A percentile compares a stretch with the other conserved stretches of the same genome.
phyloP scores from a whole-genome alignment of 2,797 vertebrate genomes.

The Allobates femoralis region DNA sequence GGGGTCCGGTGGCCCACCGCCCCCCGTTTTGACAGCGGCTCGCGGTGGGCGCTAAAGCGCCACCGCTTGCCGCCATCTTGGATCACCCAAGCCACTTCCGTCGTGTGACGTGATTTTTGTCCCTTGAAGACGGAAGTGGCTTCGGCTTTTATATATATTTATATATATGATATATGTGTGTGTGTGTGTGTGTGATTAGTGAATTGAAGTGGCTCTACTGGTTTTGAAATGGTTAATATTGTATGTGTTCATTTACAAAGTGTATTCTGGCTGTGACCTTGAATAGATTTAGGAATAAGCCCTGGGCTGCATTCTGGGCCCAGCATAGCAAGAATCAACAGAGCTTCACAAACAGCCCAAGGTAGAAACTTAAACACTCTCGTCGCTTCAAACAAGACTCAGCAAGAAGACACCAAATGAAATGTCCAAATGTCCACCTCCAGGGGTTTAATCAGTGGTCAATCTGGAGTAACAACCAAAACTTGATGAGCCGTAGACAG shows the following conservation, averaged over 20 bases:
- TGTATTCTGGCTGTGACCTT: slow-evolving; percentile 30
- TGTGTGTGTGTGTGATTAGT: too few relatives aligned
- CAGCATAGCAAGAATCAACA: slow-evolving; percentile 44
- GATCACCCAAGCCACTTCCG: too few relatives aligned
- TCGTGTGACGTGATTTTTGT: too few relatives aligned
- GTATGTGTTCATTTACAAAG: slow-evolving; percentile 15
- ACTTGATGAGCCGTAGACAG: neutral
- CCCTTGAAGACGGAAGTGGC: too few relatives aligned
- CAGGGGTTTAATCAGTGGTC: neutral
- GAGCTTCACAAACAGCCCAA: slow-evolving; percentile 5
- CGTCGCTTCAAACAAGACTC: neutral
- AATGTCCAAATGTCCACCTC: neutral
- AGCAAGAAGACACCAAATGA: neutral
- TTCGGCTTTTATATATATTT: too few relatives aligned
- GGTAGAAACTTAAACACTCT: slow-evolving; percentile 9
- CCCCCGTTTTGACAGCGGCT: too few relatives aligned
- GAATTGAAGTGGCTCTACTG: neutral
- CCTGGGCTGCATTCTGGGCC: slow-evolving; percentile 23
- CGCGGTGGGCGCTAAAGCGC: too few relatives aligned
- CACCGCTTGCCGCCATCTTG: too few relatives aligned
- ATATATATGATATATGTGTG: too few relatives aligned
- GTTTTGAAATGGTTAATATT: slow-evolving; percentile 16
- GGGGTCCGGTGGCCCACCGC: too few relatives aligned
- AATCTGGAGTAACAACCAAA: neutral
- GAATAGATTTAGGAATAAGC: slow-evolving; percentile 20